Percentiles rank a stretch among this genome's conserved stretches.
Conservation (phyloP, 2,113 vertebrate species). For the Myxocyprinus asiaticus region DNA sequence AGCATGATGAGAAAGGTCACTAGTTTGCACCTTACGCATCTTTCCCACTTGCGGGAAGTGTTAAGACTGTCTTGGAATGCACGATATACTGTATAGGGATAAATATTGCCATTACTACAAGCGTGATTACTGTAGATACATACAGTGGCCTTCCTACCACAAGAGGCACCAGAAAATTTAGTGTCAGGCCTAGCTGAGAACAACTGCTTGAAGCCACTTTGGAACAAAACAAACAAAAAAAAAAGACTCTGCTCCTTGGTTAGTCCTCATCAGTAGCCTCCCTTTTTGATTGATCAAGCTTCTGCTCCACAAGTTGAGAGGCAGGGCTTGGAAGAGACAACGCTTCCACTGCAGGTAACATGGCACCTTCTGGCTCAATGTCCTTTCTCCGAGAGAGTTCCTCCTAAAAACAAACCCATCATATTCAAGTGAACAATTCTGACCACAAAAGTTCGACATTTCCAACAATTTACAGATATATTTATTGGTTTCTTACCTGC, state of each 20-base stretch:
- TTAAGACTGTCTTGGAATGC: conserved; percentile 79
- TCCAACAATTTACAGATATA: no score
- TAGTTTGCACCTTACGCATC: conserved; percentile 61
- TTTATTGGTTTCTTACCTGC: conserved; percentile 62
- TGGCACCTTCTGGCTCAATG: conserved; percentile 66
- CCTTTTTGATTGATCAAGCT: conserved; percentile 73
- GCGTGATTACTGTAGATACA: conserved; percentile 81
- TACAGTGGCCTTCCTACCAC: conserved; percentile 72
- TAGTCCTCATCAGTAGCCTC: conserved; percentile 77
- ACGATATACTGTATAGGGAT: conserved; percentile 76
- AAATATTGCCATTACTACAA: conserved; percentile 79
- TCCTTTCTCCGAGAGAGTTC: conserved; percentile 73
- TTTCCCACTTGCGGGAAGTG: conserved; percentile 66
- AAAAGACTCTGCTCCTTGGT: conserved; percentile 51
- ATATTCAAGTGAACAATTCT: neutral
- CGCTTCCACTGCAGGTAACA: conserved; percentile 62
- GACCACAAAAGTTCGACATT: neutral
- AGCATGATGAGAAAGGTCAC: conserved; percentile 66
- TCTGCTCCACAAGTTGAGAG: conserved; percentile 69
- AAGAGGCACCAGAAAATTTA: conserved; percentile 66
- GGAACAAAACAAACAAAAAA: conserved; percentile 37
- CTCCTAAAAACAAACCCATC: conserved; percentile 64
- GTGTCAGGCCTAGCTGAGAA: conserved; percentile 32
- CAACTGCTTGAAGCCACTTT: conserved; percentile 31
- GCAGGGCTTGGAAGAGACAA: conserved; percentile 66